These are phyloP conservation scores for Rhizoglyphus robini DNA, from an alignment of 1,140 invertebrate species.

Conservation along the genomic window DNA sequence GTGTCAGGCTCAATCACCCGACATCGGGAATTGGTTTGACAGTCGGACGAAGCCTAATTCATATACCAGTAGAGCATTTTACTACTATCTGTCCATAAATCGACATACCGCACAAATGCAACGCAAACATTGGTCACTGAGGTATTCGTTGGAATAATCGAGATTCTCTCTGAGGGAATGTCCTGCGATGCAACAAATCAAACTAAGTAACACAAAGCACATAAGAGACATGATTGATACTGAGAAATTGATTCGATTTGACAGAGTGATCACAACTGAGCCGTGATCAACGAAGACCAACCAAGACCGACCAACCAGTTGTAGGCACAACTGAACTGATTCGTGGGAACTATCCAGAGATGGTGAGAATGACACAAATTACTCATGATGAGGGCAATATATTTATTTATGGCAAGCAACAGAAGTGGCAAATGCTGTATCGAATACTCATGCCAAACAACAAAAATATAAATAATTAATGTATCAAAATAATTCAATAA, in stretches of 20 bases:
- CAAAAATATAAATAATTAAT: too few relatives aligned
- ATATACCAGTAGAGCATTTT: not conserved
- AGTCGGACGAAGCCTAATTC: slow-evolving; percentile 10
- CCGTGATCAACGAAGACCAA: not conserved
- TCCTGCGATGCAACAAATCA: too few relatives aligned
- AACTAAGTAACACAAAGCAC: too few relatives aligned
- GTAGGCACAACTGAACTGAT: too few relatives aligned
- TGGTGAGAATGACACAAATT: not conserved
- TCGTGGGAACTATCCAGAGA: too few relatives aligned
- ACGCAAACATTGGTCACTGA: slow-evolving; percentile 2
- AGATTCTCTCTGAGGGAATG: not conserved
- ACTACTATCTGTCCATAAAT: not conserved
- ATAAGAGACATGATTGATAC: not conserved
- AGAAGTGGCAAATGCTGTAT: not conserved
- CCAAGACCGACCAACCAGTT: too few relatives aligned
- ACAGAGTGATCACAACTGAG: not conserved
- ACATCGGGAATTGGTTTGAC: not conserved
- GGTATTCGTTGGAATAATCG: not conserved
- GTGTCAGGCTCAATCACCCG: not conserved
- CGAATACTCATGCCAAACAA: too few relatives aligned
- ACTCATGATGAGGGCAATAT: not conserved
- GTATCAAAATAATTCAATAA: too few relatives aligned
- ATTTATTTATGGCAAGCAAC: not conserved
- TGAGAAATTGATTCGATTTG: too few relatives aligned
- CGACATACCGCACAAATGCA: slow-evolving; percentile 14